Evolutionary conservation across 2,113 vertebrate species (phyloP).

Genomic region (Glaucomys volans): DNA sequence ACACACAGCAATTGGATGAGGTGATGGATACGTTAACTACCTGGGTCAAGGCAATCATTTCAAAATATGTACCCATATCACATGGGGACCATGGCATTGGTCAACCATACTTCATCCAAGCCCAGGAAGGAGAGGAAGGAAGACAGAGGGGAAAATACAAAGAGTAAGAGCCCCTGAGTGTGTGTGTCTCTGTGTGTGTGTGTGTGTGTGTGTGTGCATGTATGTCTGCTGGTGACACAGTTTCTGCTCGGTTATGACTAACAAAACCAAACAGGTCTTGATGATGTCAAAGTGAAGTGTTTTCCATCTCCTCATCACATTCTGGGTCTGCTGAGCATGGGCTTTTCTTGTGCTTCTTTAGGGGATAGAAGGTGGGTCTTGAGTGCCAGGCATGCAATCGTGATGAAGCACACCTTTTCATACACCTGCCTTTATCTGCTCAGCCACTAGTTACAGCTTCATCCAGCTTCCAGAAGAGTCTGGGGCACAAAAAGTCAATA

Average conservation of each 20-base stretch:
- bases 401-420: not conserved
- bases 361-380: not conserved
- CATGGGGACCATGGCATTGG: too few relatives aligned
- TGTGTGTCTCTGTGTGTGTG: too few relatives aligned
- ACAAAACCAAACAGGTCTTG: not conserved
- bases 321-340: not conserved
- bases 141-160: not conserved
- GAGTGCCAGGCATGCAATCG: not conserved
- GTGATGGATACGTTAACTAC: too few relatives aligned
- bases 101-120: not conserved
- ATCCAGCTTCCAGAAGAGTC: not conserved
- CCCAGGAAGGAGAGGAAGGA: not conserved
- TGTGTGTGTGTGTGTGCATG: too few relatives aligned
- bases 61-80: not conserved
- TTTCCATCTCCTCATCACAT: not conserved
- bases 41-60: not conserved
- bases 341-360: not conserved
- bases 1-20: too few relatives aligned
- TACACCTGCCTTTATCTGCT: not conserved
- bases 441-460: not conserved
- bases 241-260: not conserved
- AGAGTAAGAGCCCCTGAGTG: not conserved
- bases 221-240: not conserved
- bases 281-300: not conserved
- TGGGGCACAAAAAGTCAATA: not conserved